Evolutionary conservation across 2,113 vertebrate species (phyloP).

Genomic region (Pogonocichla stellata): DNA sequence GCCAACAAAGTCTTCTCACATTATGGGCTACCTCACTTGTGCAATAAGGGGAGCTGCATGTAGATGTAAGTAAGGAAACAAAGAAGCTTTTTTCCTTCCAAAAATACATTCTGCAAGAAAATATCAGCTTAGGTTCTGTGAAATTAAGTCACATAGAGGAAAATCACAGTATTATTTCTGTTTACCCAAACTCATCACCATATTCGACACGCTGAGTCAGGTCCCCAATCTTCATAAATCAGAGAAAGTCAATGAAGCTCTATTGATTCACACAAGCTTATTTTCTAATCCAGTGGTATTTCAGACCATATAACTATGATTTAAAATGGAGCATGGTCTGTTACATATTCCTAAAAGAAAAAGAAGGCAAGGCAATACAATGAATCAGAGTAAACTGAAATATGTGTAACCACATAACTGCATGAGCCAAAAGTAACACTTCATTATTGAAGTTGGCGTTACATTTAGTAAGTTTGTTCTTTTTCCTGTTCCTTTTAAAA

Average conservation of each 20-base stretch:
- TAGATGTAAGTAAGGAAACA: neutral
- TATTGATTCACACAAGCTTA: neutral
- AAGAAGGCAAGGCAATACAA: neutral
- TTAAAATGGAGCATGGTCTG: neutral
- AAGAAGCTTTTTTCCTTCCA: neutral
- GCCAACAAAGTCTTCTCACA: neutral
- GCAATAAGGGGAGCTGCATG: neutral
- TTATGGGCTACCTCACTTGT: neutral
- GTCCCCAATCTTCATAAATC: neutral
- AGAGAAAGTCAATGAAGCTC: neutral
- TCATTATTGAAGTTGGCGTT: slow-evolving; percentile 19
- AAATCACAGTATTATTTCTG: neutral
- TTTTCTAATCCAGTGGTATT: neutral
- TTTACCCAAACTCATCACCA: neutral
- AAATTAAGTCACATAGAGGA: neutral
- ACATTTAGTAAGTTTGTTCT: slow-evolving; percentile 2
- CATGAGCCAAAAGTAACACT: slow-evolving; percentile 53
- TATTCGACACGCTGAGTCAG: neutral
- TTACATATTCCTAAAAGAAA: neutral
- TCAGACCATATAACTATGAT: neutral
- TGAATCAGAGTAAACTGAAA: slow-evolving; percentile 31
- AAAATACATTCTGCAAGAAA: neutral
- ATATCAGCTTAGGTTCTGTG: neutral
- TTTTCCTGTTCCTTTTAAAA: slow-evolving; percentile 40
- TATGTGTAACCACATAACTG: neutral